Conservation (phyloP, 2,797 vertebrate genomes). For the Lagodon rhomboides region DNA sequence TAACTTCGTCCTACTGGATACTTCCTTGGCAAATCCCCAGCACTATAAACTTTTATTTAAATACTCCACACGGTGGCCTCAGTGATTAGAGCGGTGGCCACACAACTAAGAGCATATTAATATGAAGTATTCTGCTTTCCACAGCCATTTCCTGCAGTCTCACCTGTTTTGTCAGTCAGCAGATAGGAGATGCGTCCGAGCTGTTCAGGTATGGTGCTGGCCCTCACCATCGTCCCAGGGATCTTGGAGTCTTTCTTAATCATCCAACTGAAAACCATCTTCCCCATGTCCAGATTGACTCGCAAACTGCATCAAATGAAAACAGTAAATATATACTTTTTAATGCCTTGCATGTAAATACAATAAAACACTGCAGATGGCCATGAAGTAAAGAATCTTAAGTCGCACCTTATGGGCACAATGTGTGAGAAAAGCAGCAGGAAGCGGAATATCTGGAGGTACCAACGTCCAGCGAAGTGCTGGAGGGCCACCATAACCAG, state of each 20-base stretch:
- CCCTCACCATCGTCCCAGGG: constrained; percentile 95
- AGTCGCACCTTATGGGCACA: constrained; percentile 94
- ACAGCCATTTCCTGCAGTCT: background rate
- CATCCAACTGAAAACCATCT: constrained; percentile 99
- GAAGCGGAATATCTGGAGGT: constrained; percentile 98
- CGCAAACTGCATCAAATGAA: constrained; percentile 86
- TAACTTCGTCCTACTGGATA: constrained; percentile 54
- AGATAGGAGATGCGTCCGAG: constrained; percentile 97
- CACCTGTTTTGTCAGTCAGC: constrained; percentile 98
- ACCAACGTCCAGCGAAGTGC: constrained; percentile 97
- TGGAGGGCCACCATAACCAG: constrained; percentile 99
- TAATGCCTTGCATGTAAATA: background rate
- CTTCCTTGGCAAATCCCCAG: constrained; percentile 58
- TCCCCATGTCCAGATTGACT: constrained; percentile 99
- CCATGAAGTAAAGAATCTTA: background rate
- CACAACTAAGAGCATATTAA: background rate
- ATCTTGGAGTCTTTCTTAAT: constrained; percentile 97
- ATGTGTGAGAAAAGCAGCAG: constrained; percentile 97
- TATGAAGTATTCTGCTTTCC: background rate
- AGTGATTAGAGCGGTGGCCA: constrained; percentile 33
- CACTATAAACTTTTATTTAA: constrained; percentile 56
- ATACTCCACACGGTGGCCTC: constrained; percentile 8
- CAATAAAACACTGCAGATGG: background rate
- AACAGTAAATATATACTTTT: accelerated
- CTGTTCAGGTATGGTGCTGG: constrained; percentile 98